phyloP scores from a whole-genome alignment of 2,113 vertebrate genomes.

The Petrocephalus zakoni region DNA sequence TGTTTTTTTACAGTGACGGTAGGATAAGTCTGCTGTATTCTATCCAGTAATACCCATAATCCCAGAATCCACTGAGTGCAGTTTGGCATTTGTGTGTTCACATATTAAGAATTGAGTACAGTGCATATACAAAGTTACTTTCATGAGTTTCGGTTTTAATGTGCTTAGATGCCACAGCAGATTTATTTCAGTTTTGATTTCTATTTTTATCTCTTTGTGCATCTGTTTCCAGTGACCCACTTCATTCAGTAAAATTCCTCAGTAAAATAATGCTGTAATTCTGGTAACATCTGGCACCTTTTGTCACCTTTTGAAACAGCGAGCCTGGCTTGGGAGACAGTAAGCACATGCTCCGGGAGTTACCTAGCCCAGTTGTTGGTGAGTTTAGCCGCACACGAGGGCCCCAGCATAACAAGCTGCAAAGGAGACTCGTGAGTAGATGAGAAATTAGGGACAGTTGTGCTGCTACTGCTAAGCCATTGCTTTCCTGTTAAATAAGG shows the following conservation, averaged over 20 bases:
- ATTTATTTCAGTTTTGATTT: not conserved
- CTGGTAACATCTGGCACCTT: not conserved
- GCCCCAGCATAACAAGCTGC: not conserved
- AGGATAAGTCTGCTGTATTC: not conserved
- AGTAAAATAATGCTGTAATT: not conserved
- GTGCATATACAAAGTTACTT: not conserved
- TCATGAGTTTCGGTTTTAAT: not conserved
- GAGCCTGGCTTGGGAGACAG: not conserved
- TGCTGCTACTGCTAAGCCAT: not conserved
- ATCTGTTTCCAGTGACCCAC: not conserved
- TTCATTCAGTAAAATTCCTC: not conserved
- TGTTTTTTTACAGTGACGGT: not conserved
- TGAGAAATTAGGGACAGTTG: not conserved
- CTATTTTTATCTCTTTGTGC: not conserved
- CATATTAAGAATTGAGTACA: not conserved
- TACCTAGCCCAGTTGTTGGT: not conserved
- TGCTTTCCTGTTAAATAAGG: not conserved
- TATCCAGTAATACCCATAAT: not conserved
- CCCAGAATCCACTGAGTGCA: not conserved
- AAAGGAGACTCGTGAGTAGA: not conserved
- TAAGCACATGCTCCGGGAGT: not conserved
- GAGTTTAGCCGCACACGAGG: not conserved
- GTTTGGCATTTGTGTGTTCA: not conserved
- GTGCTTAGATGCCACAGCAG: not conserved
- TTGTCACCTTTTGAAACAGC: not conserved